Conservation (phyloP, 2,888 invertebrate species). For the Plemyria rubiginata region DNA sequence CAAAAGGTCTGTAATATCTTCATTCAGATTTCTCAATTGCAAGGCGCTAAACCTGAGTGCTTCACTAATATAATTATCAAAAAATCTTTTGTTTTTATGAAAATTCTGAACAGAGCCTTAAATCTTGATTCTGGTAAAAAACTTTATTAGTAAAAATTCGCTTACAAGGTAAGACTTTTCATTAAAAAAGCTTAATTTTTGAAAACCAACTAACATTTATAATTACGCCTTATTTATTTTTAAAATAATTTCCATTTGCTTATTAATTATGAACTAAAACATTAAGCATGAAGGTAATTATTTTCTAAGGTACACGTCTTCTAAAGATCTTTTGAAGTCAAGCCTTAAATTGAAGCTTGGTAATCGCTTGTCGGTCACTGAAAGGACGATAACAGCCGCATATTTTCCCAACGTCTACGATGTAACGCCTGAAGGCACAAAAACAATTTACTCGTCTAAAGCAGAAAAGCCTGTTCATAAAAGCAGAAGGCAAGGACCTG, state of each 20-base stretch:
- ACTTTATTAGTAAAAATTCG: too few relatives aligned
- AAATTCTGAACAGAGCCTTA: too few relatives aligned
- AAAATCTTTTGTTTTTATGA: too few relatives aligned
- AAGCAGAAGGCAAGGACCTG: conserved; percentile 63
- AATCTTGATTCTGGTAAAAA: too few relatives aligned
- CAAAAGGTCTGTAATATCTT: background rate
- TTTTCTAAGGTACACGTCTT: background rate
- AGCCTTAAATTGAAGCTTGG: background rate
- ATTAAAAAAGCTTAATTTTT: too few relatives aligned
- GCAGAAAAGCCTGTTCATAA: conserved; percentile 55
- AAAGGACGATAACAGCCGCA: conserved; percentile 19
- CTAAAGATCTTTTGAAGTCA: conserved; percentile 2
- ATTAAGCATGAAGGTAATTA: background rate
- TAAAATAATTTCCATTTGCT: background rate
- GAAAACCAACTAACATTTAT: too few relatives aligned
- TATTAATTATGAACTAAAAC: background rate
- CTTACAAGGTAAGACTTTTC: too few relatives aligned
- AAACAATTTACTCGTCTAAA: conserved; percentile 79
- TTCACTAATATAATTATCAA: too few relatives aligned
- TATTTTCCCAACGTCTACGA: conserved; percentile 37
- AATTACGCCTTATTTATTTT: background rate
- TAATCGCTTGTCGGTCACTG: conserved; percentile 21
- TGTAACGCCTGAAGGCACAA: conserved; percentile 71
- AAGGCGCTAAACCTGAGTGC: background rate
- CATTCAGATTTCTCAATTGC: background rate